Evolutionary conservation across 1,140 invertebrate species (phyloP).

Genomic region (Aethina tumida): DNA sequence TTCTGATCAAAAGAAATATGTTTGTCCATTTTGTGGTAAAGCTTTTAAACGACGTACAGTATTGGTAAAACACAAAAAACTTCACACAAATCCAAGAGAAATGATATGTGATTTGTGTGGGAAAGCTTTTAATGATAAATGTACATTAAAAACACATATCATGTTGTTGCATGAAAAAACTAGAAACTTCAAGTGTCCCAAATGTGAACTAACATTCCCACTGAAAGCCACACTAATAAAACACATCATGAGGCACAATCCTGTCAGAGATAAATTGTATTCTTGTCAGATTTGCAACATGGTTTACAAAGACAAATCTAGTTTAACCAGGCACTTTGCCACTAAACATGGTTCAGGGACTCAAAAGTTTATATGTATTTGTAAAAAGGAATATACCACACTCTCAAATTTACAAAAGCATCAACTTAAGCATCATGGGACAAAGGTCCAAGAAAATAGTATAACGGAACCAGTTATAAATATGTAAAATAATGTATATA

Average conservation of each 20-base stretch:
- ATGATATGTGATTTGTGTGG: constrained; percentile 27
- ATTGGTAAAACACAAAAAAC: constrained; percentile 36
- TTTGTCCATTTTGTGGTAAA: constrained; percentile 43
- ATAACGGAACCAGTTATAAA: no score
- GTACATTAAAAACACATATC: constrained; percentile 26
- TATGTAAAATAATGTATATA: no score
- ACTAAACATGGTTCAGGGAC: no score
- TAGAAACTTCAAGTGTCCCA: constrained; percentile 26
- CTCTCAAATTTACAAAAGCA: no score
- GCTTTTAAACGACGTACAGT: constrained; percentile 39
- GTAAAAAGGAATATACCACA: no score
- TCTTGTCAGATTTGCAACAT: constrained; percentile 18
- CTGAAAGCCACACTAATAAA: constrained; percentile 26
- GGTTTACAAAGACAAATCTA: constrained; percentile 22
- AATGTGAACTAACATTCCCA: constrained; percentile 24
- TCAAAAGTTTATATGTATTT: no score
- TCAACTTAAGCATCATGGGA: no score
- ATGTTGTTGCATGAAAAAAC: constrained; percentile 21
- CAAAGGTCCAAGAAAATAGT: no score
- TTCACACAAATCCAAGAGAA: constrained; percentile 33
- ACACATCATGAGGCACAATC: constrained; percentile 21
- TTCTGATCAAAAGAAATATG: constrained; percentile 39
- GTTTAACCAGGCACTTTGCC: constrained; percentile 18
- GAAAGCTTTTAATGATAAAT: constrained; percentile 20
- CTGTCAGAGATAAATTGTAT: constrained; percentile 19